Evolutionary conservation across 2,888 invertebrate species (phyloP).

Genomic region (Magallana nippona): DNA sequence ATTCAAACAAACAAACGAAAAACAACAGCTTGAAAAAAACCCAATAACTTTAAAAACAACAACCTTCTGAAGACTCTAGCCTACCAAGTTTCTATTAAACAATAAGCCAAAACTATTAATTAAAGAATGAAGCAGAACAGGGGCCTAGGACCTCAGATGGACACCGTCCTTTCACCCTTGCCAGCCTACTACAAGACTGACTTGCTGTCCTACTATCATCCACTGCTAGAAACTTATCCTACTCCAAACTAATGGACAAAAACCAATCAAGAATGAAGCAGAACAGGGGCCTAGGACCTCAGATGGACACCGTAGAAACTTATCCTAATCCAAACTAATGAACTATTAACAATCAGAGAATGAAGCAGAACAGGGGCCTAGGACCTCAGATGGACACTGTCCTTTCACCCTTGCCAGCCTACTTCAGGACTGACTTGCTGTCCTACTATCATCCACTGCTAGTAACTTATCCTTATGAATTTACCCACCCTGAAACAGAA

Average conservation of each 20-base stretch:
- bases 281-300: not conserved
- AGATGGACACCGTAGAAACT: not conserved
- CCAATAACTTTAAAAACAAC: too few relatives aligned
- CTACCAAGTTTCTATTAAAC: too few relatives aligned
- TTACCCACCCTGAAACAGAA: not conserved
- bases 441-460: not conserved
- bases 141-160: not conserved
- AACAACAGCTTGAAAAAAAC: too few relatives aligned
- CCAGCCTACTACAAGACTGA: not conserved
- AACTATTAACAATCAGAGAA: not conserved
- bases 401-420: not conserved
- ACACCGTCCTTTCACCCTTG: not conserved
- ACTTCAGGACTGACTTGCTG: conserved; percentile 1
- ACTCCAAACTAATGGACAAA: not conserved
- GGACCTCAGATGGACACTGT: not conserved
- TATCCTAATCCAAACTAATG: not conserved
- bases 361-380: not conserved
- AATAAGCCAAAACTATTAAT: too few relatives aligned
- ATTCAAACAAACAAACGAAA: too few relatives aligned
- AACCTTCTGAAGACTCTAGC: too few relatives aligned
- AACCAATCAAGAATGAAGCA: not conserved
- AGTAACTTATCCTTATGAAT: not conserved
- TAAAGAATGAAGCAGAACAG: not conserved
- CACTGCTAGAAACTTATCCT: not conserved
- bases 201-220: not conserved